These are phyloP conservation scores for Lophotriccus pileatus DNA, from an alignment of 2,797 vertebrate genomes.

Conservation along the genomic window DNA sequence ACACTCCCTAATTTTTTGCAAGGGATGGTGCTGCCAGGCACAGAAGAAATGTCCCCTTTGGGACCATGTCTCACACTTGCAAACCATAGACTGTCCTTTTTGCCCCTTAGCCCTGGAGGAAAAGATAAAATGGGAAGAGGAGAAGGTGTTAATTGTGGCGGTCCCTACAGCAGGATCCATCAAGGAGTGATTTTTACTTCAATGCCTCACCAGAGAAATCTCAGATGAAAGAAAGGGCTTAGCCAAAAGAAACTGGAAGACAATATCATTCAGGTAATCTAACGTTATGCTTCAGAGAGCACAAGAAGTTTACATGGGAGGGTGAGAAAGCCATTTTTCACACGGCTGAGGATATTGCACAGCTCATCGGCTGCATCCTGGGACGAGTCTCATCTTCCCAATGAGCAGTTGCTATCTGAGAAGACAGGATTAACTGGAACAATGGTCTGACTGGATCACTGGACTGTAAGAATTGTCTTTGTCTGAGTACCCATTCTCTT, in stretches of 20 bases:
- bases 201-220: background rate
- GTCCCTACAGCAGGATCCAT: background rate
- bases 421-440: conserved; percentile 43
- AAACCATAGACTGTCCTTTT: background rate
- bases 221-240: background rate
- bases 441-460: background rate
- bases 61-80: background rate
- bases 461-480: conserved; percentile 30
- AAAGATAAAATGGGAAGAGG: background rate
- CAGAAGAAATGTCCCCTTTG: background rate
- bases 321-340: conserved; percentile 25
- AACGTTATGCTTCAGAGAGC: background rate
- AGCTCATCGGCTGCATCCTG: background rate
- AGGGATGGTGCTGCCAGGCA: background rate
- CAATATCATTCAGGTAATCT: background rate
- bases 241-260: background rate
- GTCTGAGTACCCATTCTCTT: background rate
- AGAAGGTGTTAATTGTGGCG: background rate
- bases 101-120: background rate
- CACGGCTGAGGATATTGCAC: background rate
- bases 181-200: background rate
- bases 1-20: background rate
- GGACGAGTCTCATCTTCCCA: background rate
- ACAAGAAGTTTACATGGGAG: background rate
- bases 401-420: background rate